Percentiles rank a stretch among this genome's conserved stretches.
Conservation (phyloP, 2,113 vertebrate species). For the Paraplagusia blochii region DNA sequence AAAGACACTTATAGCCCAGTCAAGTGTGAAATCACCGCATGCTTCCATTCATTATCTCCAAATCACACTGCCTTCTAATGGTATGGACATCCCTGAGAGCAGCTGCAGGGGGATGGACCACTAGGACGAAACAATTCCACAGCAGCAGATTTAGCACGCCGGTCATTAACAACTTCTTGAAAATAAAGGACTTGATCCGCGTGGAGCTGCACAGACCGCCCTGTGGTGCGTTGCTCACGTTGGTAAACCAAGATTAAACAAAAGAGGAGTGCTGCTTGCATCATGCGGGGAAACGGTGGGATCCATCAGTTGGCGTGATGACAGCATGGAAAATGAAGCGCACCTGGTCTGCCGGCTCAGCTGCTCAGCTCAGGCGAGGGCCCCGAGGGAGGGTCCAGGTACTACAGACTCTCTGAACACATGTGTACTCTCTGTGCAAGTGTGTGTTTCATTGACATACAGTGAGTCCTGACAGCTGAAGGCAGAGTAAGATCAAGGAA, state of each 20-base stretch:
- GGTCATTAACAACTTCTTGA: constrained; percentile 22
- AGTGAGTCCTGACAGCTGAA: constrained; percentile 33
- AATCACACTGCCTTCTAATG: constrained; percentile 4
- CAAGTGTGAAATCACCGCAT: constrained; percentile 26
- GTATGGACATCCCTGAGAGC: constrained; percentile 15
- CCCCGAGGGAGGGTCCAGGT: constrained; percentile 35
- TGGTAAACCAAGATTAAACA: constrained; percentile 1
- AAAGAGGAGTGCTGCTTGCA: constrained; percentile 29
- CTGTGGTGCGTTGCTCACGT: background rate
- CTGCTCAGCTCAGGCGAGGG: constrained; percentile 49
- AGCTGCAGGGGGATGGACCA: constrained; percentile 20
- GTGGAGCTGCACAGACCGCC: background rate
- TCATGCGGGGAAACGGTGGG: constrained; percentile 27
- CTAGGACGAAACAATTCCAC: constrained; percentile 1
- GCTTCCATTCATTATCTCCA: constrained; percentile 32
- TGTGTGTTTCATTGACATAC: constrained; percentile 27
- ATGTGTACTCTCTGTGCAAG: constrained; percentile 15
- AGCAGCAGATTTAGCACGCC: constrained; percentile 9
- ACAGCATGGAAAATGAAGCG: constrained; percentile 44
- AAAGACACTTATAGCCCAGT: constrained; percentile 2
- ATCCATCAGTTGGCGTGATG: constrained; percentile 32
- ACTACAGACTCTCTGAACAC: constrained; percentile 25
- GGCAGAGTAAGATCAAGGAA: background rate
- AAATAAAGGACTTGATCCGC: constrained; percentile 22
- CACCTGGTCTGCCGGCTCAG: constrained; percentile 58